Conservation (phyloP, 2,797 vertebrate genomes). For the Vireo griseus region DNA sequence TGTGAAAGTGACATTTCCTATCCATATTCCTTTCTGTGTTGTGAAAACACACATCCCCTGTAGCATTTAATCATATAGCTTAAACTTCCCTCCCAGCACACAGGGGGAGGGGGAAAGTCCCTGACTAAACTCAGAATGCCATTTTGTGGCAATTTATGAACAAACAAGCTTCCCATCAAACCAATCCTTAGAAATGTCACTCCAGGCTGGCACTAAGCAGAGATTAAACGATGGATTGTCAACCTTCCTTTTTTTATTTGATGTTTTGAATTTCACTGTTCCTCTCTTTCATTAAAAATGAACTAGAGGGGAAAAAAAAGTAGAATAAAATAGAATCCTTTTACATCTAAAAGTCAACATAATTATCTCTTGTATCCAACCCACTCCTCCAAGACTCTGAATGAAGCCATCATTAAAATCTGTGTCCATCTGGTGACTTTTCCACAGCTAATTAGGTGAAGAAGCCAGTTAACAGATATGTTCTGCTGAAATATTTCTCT, state of each 20-base stretch:
- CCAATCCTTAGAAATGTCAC: slow-evolving; percentile 70
- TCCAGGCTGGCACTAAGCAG: slow-evolving; percentile 61
- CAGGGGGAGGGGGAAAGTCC: not conserved
- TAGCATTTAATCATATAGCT: slow-evolving; percentile 28
- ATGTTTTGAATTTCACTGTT: slow-evolving; percentile 69
- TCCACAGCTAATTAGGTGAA: slow-evolving; percentile 72
- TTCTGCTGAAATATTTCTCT: slow-evolving; percentile 36
- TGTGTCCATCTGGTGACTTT: slow-evolving; percentile 73
- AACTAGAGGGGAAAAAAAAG: slow-evolving; percentile 39
- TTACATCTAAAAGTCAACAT: slow-evolving; percentile 73
- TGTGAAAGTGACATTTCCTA: not conserved
- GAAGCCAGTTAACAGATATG: slow-evolving; percentile 43
- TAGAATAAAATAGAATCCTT: slow-evolving; percentile 66
- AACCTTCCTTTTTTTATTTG: slow-evolving; percentile 65
- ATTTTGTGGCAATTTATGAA: slow-evolving; percentile 72
- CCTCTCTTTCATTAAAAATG: slow-evolving; percentile 75
- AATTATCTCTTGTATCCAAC: slow-evolving; percentile 73
- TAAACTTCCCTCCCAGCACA: not conserved
- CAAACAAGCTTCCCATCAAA: slow-evolving; percentile 71
- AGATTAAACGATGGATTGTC: slow-evolving; percentile 74
- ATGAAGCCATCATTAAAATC: slow-evolving; percentile 75
- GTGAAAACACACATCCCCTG: not conserved
- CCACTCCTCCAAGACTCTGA: slow-evolving; percentile 66
- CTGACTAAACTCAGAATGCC: slow-evolving; percentile 62
- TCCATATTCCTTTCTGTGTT: not conserved